A percentile compares a stretch with the other conserved stretches of the same genome.
Conservation (phyloP, 2,797 vertebrate genomes). For the Rhinella marina region DNA sequence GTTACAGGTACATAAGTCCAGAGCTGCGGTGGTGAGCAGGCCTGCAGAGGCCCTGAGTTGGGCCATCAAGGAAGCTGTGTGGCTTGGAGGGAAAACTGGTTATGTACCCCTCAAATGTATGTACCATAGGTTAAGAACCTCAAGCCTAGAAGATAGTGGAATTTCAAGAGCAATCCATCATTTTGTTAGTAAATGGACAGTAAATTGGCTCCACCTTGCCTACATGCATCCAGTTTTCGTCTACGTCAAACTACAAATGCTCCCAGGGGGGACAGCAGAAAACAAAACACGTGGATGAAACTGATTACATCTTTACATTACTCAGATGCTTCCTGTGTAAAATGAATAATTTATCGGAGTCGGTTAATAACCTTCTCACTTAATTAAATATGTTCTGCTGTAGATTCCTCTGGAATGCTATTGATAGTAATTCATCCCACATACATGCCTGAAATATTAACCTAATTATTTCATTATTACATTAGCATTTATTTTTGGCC, state of each 20-base stretch:
- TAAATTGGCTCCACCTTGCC: neutral
- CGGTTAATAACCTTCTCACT: conserved; percentile 37
- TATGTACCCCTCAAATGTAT: too few relatives aligned
- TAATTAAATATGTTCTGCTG: conserved; percentile 30
- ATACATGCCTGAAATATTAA: conserved; percentile 17
- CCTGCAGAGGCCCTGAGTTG: too few relatives aligned
- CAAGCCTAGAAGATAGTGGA: neutral
- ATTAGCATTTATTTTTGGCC: conserved; percentile 10
- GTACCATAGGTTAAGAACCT: too few relatives aligned
- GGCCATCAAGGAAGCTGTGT: too few relatives aligned
- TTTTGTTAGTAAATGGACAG: neutral
- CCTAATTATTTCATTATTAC: conserved; percentile 19
- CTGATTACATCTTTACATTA: conserved; percentile 38
- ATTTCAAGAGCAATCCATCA: neutral
- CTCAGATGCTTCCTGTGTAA: conserved; percentile 33
- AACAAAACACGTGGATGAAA: neutral
- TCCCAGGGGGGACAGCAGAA: neutral
- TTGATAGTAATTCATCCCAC: conserved; percentile 6
- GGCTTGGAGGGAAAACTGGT: too few relatives aligned
- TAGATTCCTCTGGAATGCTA: conserved; percentile 11
- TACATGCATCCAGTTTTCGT: neutral
- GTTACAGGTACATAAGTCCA: too few relatives aligned
- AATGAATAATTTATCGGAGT: conserved; percentile 36
- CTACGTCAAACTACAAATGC: neutral
- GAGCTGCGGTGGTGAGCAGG: too few relatives aligned